Evolutionary conservation across 2,113 vertebrate species (phyloP).

Genomic region (human (Homo sapiens)): GRCh38 chr9:136381001-136381500

Average conservation of each 20-base stretch:
- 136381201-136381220: fast-evolving
- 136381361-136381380: slow-evolving; percentile 65
- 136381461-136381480: background rate
- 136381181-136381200: fast-evolving
- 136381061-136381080: background rate
- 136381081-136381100: background rate
- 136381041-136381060: background rate
- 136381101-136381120: too few species aligned
- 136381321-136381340: slow-evolving; percentile 89
- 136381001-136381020: background rate
- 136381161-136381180: fast-evolving
- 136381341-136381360: slow-evolving; percentile 83
- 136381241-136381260: fast-evolving
- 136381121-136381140: fast-evolving
- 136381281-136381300: fast-evolving
- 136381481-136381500: too few species aligned
- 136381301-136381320: background rate
- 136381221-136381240: fast-evolving
- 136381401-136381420: background rate
- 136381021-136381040: too few species aligned
- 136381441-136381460: background rate
- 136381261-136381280: too few species aligned
- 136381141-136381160: fast-evolving
- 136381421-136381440: background rate
- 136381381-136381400: slow-evolving; percentile 82